Percentiles rank a stretch among this genome's conserved stretches.
Conservation (phyloP, 2,797 vertebrate species). For the Diplodus sargus region DNA sequence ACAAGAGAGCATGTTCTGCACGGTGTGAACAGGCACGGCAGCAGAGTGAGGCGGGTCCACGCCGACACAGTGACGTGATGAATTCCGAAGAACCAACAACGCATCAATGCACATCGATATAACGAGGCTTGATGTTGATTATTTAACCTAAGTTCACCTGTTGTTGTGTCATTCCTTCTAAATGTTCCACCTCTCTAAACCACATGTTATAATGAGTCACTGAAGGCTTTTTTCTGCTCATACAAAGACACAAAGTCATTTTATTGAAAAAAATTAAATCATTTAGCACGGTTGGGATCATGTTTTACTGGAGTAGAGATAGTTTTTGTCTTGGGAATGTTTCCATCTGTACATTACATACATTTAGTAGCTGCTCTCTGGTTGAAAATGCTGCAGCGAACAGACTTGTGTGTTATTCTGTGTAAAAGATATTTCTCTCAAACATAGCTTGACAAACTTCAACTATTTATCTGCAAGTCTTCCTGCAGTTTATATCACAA, state of each 20-base stretch:
- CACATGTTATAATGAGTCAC: neutral
- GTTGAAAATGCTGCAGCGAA: neutral
- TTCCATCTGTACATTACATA: neutral
- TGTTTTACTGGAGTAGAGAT: neutral
- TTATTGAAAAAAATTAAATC: no score
- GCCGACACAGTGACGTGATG: neutral
- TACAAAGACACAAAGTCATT: neutral
- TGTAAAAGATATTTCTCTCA: neutral
- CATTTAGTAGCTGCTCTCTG: neutral
- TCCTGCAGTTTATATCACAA: neutral
- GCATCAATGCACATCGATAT: neutral
- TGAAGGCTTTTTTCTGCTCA: neutral
- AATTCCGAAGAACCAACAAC: neutral
- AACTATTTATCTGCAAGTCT: neutral
- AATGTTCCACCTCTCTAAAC: neutral
- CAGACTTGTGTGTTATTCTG: neutral
- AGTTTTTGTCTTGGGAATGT: neutral
- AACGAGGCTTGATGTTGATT: neutral
- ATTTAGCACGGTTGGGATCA: no score
- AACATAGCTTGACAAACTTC: neutral
- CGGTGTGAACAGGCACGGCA: constrained; percentile 2
- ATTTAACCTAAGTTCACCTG: neutral
- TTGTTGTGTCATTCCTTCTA: neutral
- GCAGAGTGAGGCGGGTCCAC: neutral
- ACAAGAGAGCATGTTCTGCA: constrained; percentile 1